These are phyloP conservation scores for Diaperis boleti DNA, from an alignment of 2,888 invertebrate species.

Conservation along the genomic window DNA sequence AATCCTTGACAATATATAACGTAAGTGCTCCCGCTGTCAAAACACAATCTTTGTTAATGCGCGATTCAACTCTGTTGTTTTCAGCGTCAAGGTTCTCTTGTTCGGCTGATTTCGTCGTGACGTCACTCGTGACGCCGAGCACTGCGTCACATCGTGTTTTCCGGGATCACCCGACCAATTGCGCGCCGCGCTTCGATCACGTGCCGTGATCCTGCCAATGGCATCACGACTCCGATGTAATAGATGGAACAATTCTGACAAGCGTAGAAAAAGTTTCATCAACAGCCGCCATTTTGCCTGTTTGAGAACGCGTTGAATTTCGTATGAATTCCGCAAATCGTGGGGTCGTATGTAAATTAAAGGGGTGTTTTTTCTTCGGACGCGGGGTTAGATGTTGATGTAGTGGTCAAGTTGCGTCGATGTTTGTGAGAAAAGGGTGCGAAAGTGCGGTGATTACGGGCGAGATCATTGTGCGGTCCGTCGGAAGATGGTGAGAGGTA, in stretches of 20 bases:
- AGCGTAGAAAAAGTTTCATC: slow-evolving; percentile 96
- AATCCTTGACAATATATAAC: neutral
- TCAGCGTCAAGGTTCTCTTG: slow-evolving; percentile 38
- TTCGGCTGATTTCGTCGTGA: slow-evolving; percentile 51
- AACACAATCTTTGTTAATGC: slow-evolving; percentile 19
- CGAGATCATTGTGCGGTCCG: slow-evolving; percentile 80
- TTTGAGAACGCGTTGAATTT: slow-evolving; percentile 82
- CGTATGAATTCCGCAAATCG: slow-evolving; percentile 79
- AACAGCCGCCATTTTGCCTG: slow-evolving; percentile 96
- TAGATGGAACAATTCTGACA: slow-evolving; percentile 83
- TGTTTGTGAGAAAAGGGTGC: slow-evolving; percentile 65
- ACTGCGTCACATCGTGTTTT: slow-evolving; percentile 66
- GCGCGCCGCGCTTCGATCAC: slow-evolving; percentile 62
- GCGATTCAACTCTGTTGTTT: slow-evolving; percentile 17
- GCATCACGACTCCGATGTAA: slow-evolving; percentile 61
- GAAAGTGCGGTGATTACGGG: slow-evolving; percentile 76
- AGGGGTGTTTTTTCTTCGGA: slow-evolving; percentile 63
- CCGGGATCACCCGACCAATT: slow-evolving; percentile 65
- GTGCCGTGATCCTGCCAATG: slow-evolving; percentile 67
- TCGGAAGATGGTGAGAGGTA: slow-evolving; percentile 82
- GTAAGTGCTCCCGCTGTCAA: slow-evolving; percentile 4
- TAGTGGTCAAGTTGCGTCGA: slow-evolving; percentile 61
- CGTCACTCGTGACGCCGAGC: slow-evolving; percentile 64
- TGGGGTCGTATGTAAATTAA: slow-evolving; percentile 67
- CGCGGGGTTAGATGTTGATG: slow-evolving; percentile 60